Evolutionary conservation across 2,888 invertebrate genomes (phyloP), one percentile per base, ranked within the genome.

Genomic region (Calliopum simillimum): DNA sequence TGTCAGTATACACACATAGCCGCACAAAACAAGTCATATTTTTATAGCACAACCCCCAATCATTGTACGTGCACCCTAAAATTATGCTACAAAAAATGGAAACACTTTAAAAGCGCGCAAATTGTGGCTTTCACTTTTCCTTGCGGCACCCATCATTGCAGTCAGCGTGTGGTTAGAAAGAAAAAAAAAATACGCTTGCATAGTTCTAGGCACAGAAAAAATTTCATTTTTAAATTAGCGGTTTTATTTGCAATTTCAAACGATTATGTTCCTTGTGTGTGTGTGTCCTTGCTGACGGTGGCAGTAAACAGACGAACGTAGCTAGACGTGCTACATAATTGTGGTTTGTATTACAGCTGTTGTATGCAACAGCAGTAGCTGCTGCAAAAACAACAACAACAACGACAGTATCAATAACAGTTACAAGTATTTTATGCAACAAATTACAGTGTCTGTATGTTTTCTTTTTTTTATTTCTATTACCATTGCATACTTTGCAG

Each of bases 221-320:
- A 23, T 80, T 79, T 78, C 78, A 78, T 76, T 79, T 69, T 80
- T 80, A 81, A 79, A 81, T 81, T 80, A 78, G 80, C 78, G 79
- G 79, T 81, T 81, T 81, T 79, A 80, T 81, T 77, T 80, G 79
- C 80, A 76, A 76, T 76, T 75, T 76, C 59, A 72, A 72, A 23
- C 61, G 67, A 69, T 49, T 41, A 59, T 49, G 59, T 46, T 53
- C 25, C 21, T 41, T 62, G 64, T 59, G 74, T 68, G 62, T 71
- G 51, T 68, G 70, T 71, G 72, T 16, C 33, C 44, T 53, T 53
- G 53, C 13, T 59, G n/a, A n/a, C n/a, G 44, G 49, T 47, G 19
- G 16, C 25, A 19, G 33, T 8, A 5, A 3, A 6, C 33, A 33
- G 8, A 5, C 8, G 33, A 3, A 33, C 33, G 33, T 69, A 16